Percentiles rank a stretch among this genome's conserved stretches.
Conservation (phyloP, 2,113 vertebrate species). For the Aphyosemion australe region DNA sequence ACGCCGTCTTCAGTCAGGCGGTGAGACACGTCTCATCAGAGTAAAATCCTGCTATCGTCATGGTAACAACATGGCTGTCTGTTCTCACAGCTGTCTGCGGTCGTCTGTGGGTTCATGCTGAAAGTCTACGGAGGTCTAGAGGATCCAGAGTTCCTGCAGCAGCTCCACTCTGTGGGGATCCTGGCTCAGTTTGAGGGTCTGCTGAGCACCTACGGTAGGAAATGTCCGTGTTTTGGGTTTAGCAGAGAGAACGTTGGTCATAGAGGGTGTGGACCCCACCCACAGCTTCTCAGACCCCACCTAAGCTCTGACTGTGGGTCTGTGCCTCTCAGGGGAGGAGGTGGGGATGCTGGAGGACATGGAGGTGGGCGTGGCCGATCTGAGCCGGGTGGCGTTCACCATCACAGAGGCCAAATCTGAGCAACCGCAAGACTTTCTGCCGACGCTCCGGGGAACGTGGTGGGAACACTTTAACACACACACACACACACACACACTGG, state of each 20-base stretch:
- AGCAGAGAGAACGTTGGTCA: too few species aligned
- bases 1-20: conserved; percentile 90
- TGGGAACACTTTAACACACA: conserved; percentile 41
- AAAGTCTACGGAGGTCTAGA: conserved; percentile 82
- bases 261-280: neutral
- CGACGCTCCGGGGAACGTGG: conserved; percentile 85
- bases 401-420: conserved; percentile 83
- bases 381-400: conserved; percentile 83
- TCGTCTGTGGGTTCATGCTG: conserved; percentile 86
- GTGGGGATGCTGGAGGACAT: conserved; percentile 92
- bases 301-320: neutral
- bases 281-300: neutral
- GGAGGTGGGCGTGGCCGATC: conserved; percentile 87
- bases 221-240: neutral
- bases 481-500: neutral
- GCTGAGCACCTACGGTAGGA: conserved; percentile 88
- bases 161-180: conserved; percentile 85
- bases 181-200: conserved; percentile 88
- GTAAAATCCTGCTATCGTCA: neutral
- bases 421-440: conserved; percentile 76
- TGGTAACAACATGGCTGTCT: neutral
- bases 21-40: conserved; percentile 69
- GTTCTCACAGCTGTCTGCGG: conserved; percentile 72
- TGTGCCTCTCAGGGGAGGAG: conserved; percentile 84
- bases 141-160: conserved; percentile 83